phyloP scores from a whole-genome alignment of 2,797 vertebrate genomes.

The Spinibarbus caldwelli region DNA sequence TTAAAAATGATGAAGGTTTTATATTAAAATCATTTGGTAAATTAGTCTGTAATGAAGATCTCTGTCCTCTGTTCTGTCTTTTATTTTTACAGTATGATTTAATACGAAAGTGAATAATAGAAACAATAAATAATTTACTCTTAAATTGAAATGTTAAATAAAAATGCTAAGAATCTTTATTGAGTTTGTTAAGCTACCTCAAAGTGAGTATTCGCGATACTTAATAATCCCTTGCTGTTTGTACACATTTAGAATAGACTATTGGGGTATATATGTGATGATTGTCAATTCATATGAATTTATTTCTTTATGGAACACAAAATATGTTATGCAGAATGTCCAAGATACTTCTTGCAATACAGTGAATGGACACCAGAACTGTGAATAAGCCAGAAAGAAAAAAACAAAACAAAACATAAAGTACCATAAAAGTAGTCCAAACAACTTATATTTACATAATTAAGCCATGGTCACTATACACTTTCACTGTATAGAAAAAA shows the following conservation, averaged over 20 bases:
- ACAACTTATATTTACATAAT: neutral
- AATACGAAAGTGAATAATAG: neutral
- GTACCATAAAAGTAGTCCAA: neutral
- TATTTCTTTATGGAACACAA: neutral
- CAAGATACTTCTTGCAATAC: neutral
- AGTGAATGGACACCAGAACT: neutral
- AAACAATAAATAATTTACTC: neutral
- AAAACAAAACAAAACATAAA: neutral
- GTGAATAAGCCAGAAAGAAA: too few relatives aligned
- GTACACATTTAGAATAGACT: neutral
- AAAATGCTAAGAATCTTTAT: neutral
- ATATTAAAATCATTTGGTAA: neutral
- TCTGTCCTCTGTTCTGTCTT: neutral
- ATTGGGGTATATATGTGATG: neutral
- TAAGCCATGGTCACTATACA: neutral
- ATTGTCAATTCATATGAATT: neutral
- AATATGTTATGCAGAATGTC: neutral
- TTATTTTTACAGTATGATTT: neutral
- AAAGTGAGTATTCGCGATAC: neutral
- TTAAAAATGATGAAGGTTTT: slow-evolving; percentile 3
- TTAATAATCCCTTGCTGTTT: neutral
- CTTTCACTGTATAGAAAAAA: neutral
- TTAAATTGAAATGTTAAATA: neutral
- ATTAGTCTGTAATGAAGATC: neutral
- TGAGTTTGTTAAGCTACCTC: neutral